Conservation (phyloP, 2,113 vertebrate species). For the Brachyistius frenatus region DNA sequence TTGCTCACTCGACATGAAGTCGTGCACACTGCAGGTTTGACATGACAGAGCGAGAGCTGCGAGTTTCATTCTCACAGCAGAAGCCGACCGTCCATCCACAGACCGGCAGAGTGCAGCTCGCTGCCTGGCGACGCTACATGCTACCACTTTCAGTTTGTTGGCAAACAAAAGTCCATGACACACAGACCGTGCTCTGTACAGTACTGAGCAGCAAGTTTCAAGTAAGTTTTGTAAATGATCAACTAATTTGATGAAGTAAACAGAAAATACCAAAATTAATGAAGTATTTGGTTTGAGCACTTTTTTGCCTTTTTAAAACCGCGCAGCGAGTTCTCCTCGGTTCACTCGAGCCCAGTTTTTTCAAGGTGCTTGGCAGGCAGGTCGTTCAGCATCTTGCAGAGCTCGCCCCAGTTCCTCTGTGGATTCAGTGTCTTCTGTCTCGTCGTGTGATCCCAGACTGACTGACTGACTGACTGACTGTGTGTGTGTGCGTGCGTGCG, state of each 20-base stretch:
- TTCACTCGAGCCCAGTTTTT: no score
- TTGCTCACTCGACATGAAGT: not conserved
- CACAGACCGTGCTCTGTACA: not conserved
- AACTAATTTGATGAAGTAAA: no score
- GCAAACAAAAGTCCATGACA: not conserved
- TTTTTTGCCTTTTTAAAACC: no score
- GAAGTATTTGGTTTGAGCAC: no score
- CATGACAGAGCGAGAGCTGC: constrained; percentile 12
- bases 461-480: not conserved
- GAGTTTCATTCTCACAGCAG: constrained; percentile 35
- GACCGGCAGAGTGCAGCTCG: not conserved
- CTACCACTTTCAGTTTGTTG: constrained; percentile 10
- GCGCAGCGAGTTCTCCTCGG: no score
- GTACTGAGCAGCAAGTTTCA: not conserved
- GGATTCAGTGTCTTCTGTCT: not conserved
- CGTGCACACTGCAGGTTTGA: constrained; percentile 9
- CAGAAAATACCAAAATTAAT: no score
- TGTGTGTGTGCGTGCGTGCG: no score
- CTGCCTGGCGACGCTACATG: not conserved
- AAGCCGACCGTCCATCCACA: not conserved
- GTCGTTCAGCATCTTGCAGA: no score
- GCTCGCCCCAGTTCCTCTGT: not conserved
- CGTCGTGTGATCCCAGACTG: not conserved
- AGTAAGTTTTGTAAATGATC: no score
- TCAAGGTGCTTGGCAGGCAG: no score